Evolutionary conservation across 2,888 invertebrate species (phyloP).

Genomic region (Calephelis perditalis): DNA sequence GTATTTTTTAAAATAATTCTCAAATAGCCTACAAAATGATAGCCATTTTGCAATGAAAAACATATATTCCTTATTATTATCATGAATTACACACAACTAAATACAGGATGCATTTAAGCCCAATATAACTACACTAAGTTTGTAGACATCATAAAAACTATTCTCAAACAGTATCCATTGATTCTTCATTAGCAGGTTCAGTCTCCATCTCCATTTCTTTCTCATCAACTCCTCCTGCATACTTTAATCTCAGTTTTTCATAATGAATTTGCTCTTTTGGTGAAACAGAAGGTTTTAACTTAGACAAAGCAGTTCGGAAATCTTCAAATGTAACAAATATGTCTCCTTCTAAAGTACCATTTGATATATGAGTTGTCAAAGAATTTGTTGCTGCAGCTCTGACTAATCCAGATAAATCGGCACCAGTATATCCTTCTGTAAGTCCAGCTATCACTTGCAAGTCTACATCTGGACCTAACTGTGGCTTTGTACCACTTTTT

Average conservation of each 20-base stretch:
- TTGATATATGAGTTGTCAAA: slow-evolving; percentile 85
- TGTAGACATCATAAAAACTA: slow-evolving; percentile 41
- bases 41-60: slow-evolving; percentile 6
- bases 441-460: slow-evolving; percentile 83
- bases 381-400: slow-evolving; percentile 91
- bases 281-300: slow-evolving; percentile 92
- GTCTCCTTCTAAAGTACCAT: slow-evolving; percentile 70
- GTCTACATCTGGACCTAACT: slow-evolving; percentile 85
- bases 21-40: not conserved
- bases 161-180: slow-evolving; percentile 65
- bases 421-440: slow-evolving; percentile 92
- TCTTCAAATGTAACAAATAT: slow-evolving; percentile 83
- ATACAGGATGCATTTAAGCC: slow-evolving; percentile 9
- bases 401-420: slow-evolving; percentile 94
- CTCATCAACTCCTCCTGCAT: slow-evolving; percentile 74
- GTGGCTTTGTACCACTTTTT: slow-evolving; percentile 91
- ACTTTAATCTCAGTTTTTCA: slow-evolving; percentile 83
- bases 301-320: slow-evolving; percentile 85
- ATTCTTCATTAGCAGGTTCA: slow-evolving; percentile 63
- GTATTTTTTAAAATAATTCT: not conserved
- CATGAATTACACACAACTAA: slow-evolving; percentile 17
- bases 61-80: slow-evolving; percentile 16
- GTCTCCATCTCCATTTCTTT: slow-evolving; percentile 79
- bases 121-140: slow-evolving; percentile 30
- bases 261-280: slow-evolving; percentile 88